These are phyloP conservation scores for Varanus komodoensis DNA, from an alignment of 2,113 vertebrate genomes.

Conservation along the genomic window DNA sequence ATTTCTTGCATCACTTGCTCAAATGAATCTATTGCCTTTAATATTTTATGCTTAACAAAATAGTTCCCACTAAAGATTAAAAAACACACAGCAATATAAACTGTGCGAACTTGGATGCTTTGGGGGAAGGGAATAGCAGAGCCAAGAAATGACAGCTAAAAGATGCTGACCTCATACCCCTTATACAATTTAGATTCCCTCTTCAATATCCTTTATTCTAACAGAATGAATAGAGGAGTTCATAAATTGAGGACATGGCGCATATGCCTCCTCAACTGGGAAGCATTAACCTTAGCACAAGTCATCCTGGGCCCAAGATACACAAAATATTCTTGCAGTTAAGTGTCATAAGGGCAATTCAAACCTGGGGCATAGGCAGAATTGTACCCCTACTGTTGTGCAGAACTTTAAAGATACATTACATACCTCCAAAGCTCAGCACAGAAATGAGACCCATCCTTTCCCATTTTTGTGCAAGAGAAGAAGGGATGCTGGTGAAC, in stretches of 20 bases:
- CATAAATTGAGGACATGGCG: not conserved
- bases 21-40: slow-evolving; percentile 26
- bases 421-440: not conserved
- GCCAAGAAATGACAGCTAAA: fast-evolving
- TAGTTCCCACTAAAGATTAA: not conserved
- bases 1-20: slow-evolving; percentile 41
- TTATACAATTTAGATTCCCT: not conserved
- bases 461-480: not conserved
- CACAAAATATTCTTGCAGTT: not conserved
- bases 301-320: not conserved
- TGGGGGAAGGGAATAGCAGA: not conserved
- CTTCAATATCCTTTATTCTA: not conserved
- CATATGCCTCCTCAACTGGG: not conserved
- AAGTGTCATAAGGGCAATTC: not conserved
- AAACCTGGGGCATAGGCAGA: no score
- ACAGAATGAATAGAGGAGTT: not conserved
- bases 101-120: not conserved
- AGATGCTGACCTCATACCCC: not conserved
- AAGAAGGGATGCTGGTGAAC: not conserved
- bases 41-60: slow-evolving; percentile 17
- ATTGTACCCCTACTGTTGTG: not conserved
- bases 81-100: not conserved
- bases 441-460: not conserved
- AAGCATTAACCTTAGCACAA: not conserved
- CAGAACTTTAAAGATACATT: not conserved